These are phyloP conservation scores for Orius insidiosus DNA, from an alignment of 1,140 invertebrate genomes.

Conservation along the genomic window DNA sequence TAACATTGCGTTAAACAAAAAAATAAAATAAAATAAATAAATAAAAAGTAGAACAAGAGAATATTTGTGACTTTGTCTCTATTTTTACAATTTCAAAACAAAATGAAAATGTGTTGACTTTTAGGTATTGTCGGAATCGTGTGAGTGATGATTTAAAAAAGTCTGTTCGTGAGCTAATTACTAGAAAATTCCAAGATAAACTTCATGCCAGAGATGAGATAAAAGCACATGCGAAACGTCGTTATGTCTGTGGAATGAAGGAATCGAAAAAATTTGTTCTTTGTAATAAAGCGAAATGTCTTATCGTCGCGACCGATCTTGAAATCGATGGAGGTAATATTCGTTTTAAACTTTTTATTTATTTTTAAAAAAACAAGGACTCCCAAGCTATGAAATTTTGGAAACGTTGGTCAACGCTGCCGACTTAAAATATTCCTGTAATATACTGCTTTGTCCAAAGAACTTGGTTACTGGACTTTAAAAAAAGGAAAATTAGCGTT, in stretches of 20 bases:
- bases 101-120: too few relatives aligned
- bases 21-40: too few relatives aligned
- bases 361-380: not conserved
- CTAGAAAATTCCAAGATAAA: slow-evolving; percentile 38
- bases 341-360: slow-evolving; percentile 3
- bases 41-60: too few relatives aligned
- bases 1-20: too few relatives aligned
- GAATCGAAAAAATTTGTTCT: slow-evolving; percentile 36
- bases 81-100: too few relatives aligned
- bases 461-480: slow-evolving; percentile 11
- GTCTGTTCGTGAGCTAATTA: not conserved
- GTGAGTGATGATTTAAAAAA: not conserved
- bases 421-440: slow-evolving; percentile 3
- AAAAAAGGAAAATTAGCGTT: slow-evolving; percentile 10
- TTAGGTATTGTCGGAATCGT: slow-evolving; percentile 9
- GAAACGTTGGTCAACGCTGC: not conserved
- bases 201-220: slow-evolving; percentile 37
- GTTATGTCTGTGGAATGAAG: slow-evolving; percentile 38
- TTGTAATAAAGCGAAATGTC: slow-evolving; percentile 35
- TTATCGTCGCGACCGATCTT: slow-evolving; percentile 38
- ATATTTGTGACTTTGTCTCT: too few relatives aligned
- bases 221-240: slow-evolving; percentile 34
- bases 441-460: slow-evolving; percentile 1
- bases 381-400: not conserved
- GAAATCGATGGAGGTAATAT: slow-evolving; percentile 22